Conservation (phyloP, 2,113 vertebrate genomes). For the Laticauda colubrina region DNA sequence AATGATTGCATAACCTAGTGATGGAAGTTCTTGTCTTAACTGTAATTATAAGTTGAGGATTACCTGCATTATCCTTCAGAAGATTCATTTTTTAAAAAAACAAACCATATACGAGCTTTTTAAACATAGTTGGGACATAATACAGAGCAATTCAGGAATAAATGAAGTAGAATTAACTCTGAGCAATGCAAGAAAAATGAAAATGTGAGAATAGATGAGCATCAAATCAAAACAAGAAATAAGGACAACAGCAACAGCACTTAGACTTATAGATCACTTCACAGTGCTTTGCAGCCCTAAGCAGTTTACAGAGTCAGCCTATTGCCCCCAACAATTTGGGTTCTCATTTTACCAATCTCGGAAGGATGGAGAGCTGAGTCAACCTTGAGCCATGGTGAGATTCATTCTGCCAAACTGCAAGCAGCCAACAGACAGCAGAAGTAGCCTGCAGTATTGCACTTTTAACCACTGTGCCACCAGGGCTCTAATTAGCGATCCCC, state of each 20-base stretch:
- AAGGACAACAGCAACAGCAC: not conserved
- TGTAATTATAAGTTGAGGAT: not conserved
- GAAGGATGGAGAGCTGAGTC: too few relatives aligned
- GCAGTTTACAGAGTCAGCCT: too few relatives aligned
- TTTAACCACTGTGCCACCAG: too few relatives aligned
- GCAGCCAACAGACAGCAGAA: too few relatives aligned
- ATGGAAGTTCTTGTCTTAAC: not conserved
- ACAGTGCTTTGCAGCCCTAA: too few relatives aligned
- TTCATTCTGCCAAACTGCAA: too few relatives aligned
- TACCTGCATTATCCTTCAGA: not conserved
- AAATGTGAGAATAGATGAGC: not conserved
- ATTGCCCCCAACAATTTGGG: too few relatives aligned
- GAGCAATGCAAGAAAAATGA: not conserved
- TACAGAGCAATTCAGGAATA: not conserved
- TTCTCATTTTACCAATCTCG: too few relatives aligned
- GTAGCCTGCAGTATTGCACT: too few relatives aligned
- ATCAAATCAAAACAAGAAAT: not conserved
- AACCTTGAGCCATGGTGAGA: too few relatives aligned
- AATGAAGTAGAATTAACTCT: not conserved
- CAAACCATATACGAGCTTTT: not conserved
- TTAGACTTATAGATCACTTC: too few relatives aligned
- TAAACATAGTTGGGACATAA: not conserved
- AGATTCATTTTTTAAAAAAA: not conserved
- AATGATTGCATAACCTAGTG: not conserved
- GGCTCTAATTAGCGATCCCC: not conserved